Evolutionary conservation across 2,113 vertebrate species (phyloP), one percentile per base, ranked within the genome.

Genomic region (Cettia cetti): DNA sequence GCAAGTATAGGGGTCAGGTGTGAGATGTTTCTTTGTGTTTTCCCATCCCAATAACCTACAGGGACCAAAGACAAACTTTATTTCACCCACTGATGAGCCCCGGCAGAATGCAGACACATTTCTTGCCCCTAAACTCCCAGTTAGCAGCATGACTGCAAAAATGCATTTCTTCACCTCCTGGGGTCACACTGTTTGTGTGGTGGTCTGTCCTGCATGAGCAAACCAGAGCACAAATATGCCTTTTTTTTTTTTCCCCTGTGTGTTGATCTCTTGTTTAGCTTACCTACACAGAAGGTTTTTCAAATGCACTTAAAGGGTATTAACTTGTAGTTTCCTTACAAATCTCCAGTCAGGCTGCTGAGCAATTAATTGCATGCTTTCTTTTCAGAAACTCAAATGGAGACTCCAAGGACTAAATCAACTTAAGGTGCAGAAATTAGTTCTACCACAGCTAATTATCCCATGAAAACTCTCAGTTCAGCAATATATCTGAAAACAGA

Each of bases 381-480:
- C 68, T 82, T 94, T 93, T 83, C 85, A 88, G 75, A 93, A 94
- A 83, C 45, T 82, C 52, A 70, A 1, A 66, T 2, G 9, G 37
- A 49, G 23, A 77, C 49, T 92, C 66, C 47, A 94, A 95, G 75
- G 79, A 50, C 78, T 93, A 92, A 94, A 91, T 86, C 75, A 91
- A 94, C 35, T 39, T 80, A 52, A 94, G 85, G 88, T 83, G 80
- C 27, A 75, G 85, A 97, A 96, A 80, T 96, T 90, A 85, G 31
- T 81, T 91, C 54, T 82, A 90, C 87, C 66, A 54, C 75, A 93
- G 78, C 52, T 95, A 96, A 87, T 93, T 96, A 96, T 83, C 85
- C 75, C 94, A 90, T 88, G 76, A 95, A 95, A 94, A 89, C 31
- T 83, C 87, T 90, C 71, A 78, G 52, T 50, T 92, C 88, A 77